phyloP scores from a whole-genome alignment of 2,113 vertebrate genomes.

The Siphamia tubifer region DNA sequence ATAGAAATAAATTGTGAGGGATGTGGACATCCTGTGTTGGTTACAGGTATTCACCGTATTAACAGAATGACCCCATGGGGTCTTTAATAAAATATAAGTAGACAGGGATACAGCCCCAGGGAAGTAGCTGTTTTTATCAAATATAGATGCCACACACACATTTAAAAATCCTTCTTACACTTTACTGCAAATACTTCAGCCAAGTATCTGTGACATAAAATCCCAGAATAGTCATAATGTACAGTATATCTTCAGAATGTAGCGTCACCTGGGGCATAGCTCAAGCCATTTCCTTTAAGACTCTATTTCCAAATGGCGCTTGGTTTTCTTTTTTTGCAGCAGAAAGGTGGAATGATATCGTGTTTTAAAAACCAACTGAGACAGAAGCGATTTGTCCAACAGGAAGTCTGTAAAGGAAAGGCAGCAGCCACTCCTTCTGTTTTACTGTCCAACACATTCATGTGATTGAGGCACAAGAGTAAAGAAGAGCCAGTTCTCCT shows the following conservation, averaged over 20 bases:
- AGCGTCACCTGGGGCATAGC: constrained; percentile 19
- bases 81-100: background rate
- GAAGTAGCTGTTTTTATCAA: constrained; percentile 16
- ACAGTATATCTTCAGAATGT: constrained; percentile 43
- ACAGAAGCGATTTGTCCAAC: constrained; percentile 28
- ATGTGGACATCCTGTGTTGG: background rate
- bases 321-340: constrained; percentile 10
- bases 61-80: background rate
- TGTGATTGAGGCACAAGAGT: constrained; percentile 30
- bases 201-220: constrained; percentile 30
- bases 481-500: constrained; percentile 57
- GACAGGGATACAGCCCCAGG: background rate
- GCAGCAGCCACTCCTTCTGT: constrained; percentile 13
- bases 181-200: constrained; percentile 31
- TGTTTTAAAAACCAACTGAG: constrained; percentile 40
- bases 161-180: constrained; percentile 10
- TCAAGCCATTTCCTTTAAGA: constrained; percentile 28
- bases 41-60: too few species aligned
- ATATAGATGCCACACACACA: background rate
- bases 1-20: too few species aligned
- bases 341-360: constrained; percentile 39
- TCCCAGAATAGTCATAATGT: constrained; percentile 42
- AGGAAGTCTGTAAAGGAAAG: constrained; percentile 32
- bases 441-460: constrained; percentile 51
- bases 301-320: constrained; percentile 45